Conservation (phyloP, 2,797 vertebrate species). For the Channa striata region DNA sequence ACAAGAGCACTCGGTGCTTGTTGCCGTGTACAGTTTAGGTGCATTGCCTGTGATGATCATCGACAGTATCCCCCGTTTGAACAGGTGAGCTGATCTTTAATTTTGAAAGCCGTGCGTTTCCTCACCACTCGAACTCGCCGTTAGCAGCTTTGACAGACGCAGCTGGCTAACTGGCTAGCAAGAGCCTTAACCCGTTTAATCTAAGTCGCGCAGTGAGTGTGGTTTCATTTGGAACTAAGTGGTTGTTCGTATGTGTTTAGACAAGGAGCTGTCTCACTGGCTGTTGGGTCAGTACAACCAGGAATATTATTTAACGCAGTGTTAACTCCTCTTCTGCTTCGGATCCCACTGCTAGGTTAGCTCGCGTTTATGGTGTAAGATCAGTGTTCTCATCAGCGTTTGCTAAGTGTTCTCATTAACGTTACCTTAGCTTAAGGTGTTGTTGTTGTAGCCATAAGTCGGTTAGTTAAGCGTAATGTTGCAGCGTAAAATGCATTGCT, state of each 20-base stretch:
- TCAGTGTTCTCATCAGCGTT: constrained; percentile 30
- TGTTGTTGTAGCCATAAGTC: constrained; percentile 2
- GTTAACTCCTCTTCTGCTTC: constrained; percentile 18
- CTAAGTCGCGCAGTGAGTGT: constrained; percentile 56
- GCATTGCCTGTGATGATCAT: background rate
- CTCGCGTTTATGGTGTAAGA: constrained; percentile 34
- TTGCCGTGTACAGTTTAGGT: too few relatives aligned
- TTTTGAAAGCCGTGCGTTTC: constrained; percentile 46
- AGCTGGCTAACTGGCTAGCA: constrained; percentile 58
- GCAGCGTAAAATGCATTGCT: background rate
- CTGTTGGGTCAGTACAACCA: background rate
- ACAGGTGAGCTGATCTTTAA: constrained; percentile 9
- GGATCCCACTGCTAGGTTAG: constrained; percentile 51
- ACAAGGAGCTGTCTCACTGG: background rate
- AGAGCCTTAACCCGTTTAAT: constrained; percentile 58
- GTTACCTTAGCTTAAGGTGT: background rate
- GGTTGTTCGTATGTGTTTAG: constrained; percentile 23
- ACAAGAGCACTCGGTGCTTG: background rate
- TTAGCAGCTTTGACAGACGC: constrained; percentile 50
- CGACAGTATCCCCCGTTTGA: too few relatives aligned
- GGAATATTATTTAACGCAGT: background rate
- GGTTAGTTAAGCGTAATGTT: background rate
- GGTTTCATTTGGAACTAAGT: constrained; percentile 51
- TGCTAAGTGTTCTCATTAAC: constrained; percentile 30
- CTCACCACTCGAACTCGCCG: background rate